phyloP scores from a whole-genome alignment of 1,140 invertebrate genomes.

The Melipona quadrifasciata region DNA sequence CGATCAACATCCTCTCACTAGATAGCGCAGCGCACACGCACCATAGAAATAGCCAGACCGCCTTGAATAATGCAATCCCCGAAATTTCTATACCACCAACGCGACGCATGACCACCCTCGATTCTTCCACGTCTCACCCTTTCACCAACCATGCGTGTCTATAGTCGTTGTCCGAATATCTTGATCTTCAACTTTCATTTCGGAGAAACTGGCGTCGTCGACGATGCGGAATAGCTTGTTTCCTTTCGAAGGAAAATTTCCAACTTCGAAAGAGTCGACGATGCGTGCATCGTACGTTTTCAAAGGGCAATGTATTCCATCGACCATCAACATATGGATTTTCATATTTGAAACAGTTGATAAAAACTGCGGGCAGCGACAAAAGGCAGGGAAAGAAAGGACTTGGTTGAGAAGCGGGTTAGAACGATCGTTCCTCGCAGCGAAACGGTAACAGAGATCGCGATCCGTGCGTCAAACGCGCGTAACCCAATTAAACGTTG shows the following conservation, averaged over 20 bases:
- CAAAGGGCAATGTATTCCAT: not conserved
- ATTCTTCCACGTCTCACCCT: not conserved
- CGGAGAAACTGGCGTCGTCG: not conserved
- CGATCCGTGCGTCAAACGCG: not conserved
- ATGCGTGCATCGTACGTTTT: too few relatives aligned
- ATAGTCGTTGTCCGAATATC: not conserved
- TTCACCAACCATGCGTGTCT: not conserved
- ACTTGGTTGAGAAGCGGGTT: not conserved
- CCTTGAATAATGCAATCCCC: constrained; percentile 11
- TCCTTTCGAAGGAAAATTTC: not conserved
- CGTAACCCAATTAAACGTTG: not conserved
- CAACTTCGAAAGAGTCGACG: too few relatives aligned
- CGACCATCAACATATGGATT: not conserved
- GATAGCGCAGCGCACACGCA: constrained; percentile 20
- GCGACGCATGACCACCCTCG: not conserved
- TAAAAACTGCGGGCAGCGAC: not conserved
- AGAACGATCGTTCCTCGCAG: not conserved
- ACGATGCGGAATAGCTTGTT: not conserved
- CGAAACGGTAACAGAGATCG: not conserved
- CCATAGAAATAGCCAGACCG: constrained; percentile 26
- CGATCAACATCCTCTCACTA: constrained; percentile 39
- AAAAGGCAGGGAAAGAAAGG: not conserved
- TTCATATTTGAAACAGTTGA: not conserved
- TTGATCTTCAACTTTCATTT: not conserved
- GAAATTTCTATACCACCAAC: constrained; percentile 1